Conservation (phyloP, 2,888 invertebrate genomes). For the Nowickia ferox region DNA sequence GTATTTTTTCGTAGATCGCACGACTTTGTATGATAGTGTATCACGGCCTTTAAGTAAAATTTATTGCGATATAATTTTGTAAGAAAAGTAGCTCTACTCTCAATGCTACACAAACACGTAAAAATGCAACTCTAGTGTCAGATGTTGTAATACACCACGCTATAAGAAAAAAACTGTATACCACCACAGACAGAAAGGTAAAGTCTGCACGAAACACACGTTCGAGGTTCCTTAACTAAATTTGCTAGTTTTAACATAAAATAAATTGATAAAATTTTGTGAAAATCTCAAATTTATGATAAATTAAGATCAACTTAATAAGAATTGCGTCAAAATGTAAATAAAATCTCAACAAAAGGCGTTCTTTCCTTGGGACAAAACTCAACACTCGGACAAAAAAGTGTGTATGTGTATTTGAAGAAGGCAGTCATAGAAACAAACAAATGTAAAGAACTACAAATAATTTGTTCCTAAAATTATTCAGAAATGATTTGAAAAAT, state of each 20-base stretch:
- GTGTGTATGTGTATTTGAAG: conserved; percentile 3
- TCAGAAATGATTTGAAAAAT: neutral
- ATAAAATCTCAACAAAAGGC: conserved; percentile 18
- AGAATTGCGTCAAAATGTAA: conserved; percentile 27
- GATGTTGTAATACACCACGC: conserved; percentile 41
- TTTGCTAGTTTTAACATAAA: conserved; percentile 57
- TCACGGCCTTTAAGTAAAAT: too few species aligned
- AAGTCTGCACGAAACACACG: conserved; percentile 77
- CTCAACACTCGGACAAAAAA: conserved; percentile 23
- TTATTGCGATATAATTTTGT: too few species aligned
- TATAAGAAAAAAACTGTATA: conserved; percentile 27
- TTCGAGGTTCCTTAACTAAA: conserved; percentile 74
- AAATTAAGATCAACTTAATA: conserved; percentile 24
- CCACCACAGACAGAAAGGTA: conserved; percentile 73
- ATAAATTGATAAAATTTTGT: conserved; percentile 54
- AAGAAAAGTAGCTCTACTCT: too few species aligned
- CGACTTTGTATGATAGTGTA: too few species aligned
- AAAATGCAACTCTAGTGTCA: conserved; percentile 23
- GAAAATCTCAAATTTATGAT: conserved; percentile 65
- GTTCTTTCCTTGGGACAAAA: conserved; percentile 5
- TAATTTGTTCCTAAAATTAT: neutral
- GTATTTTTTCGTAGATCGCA: too few species aligned
- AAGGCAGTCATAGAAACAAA: neutral
- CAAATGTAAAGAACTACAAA: neutral
- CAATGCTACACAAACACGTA: neutral